Evolutionary conservation across 2,888 invertebrate species (phyloP), one percentile per base, ranked within the genome.

Genomic region (Ornithoptera priamus): DNA sequence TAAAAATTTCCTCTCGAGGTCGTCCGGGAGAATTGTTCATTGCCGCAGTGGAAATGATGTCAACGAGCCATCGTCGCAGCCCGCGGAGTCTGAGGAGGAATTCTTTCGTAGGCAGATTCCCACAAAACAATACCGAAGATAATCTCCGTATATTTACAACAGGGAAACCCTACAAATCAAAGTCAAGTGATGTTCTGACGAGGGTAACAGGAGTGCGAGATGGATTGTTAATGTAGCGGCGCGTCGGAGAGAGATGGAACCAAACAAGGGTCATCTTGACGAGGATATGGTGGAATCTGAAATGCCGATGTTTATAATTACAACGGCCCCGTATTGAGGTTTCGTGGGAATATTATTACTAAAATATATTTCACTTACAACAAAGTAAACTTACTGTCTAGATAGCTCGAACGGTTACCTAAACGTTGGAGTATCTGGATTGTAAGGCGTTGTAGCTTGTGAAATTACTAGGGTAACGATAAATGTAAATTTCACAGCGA

Each of bases 121-220:
- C 1, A 59, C 62, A 39, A 68, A 68, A 64, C 63, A 64, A 64
- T 68, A 64, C 65, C 7, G 24, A 60, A 68, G 56, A 64, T 69
- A 65, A 65, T 65, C 56, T 42, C 1, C 5, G 24, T 46, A 42
- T 61, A 65, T 60, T 63, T 50, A 57, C 64, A 61, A 65, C 65
- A 61, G 65, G 53, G 15, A 64, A 59, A 64, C 68, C 64, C 64
- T 61, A 17, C 65, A 65, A 69, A 69, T 65, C 69, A 69, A 56
- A 65, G 65, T 65, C 56, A 46, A 69, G 69, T 69, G 69, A 46
- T 59, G 68, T 10, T 57, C 56, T 69, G 69, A 69, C 57, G 69
- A 69, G 69, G 69, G 69, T 65, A 24, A 36, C 12, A 50, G 50
- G 36, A 42, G 61, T 42, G 65, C 8, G 24, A 36, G 66, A 50